phyloP scores from a whole-genome alignment of 2,797 vertebrate species.

The Momotus momota region DNA sequence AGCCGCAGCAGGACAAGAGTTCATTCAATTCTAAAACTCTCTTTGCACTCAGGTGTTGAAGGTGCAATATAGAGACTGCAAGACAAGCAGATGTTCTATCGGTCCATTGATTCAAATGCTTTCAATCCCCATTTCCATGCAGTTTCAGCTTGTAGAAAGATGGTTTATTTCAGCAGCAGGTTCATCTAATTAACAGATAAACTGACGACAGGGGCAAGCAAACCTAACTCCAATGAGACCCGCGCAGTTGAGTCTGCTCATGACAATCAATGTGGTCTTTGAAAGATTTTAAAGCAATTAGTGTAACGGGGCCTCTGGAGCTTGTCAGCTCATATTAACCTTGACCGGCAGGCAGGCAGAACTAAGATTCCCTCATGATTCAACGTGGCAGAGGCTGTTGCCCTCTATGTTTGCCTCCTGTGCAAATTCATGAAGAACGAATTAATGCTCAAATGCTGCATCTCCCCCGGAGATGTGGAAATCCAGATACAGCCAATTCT shows the following conservation, averaged over 20 bases:
- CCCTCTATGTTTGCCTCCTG: conserved; percentile 45
- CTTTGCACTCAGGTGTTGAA: neutral
- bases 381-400: neutral
- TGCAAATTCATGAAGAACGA: conserved; percentile 54
- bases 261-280: neutral
- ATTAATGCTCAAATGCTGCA: neutral
- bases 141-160: neutral
- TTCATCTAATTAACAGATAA: conserved; percentile 2
- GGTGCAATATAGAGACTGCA: neutral
- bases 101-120: neutral
- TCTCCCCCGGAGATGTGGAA: neutral
- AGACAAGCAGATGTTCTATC: neutral
- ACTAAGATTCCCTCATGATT: conserved; percentile 36
- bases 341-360: conserved; percentile 42
- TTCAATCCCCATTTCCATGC: neutral
- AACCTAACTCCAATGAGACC: neutral
- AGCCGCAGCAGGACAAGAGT: neutral
- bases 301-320: neutral
- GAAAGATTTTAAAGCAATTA: neutral
- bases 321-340: conserved; percentile 50
- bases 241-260: neutral
- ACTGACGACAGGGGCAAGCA: neutral
- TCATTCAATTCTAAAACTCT: neutral
- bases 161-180: neutral
- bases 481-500: neutral